Conservation (phyloP, 2,888 invertebrate genomes). For the Alloscopus bannaensis region DNA sequence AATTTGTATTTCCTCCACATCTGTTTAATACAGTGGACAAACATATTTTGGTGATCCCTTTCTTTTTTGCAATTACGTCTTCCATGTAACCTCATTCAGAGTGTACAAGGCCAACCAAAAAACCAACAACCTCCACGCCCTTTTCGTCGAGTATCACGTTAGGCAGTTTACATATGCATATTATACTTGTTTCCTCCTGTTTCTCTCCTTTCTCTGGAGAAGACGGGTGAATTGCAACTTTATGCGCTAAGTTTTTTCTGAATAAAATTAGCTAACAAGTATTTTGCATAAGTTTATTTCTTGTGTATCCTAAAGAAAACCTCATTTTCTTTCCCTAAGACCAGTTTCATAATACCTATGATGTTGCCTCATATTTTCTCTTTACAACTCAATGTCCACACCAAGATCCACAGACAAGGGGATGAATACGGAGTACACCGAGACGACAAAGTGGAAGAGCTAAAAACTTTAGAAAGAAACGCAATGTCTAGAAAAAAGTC, state of each 20-base stretch:
- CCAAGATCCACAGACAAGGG: constrained; percentile 54
- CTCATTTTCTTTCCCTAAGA: constrained; percentile 46
- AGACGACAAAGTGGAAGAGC: background rate
- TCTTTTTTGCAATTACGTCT: no score
- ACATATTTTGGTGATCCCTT: no score
- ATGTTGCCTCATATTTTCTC: constrained; percentile 33
- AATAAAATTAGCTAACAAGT: constrained; percentile 57
- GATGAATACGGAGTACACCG: constrained; percentile 26
- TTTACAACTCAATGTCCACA: constrained; percentile 39
- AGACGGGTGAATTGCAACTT: constrained; percentile 54
- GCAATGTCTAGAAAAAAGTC: constrained; percentile 39
- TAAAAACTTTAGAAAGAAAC: constrained; percentile 54
- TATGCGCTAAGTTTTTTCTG: constrained; percentile 54
- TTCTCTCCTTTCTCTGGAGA: constrained; percentile 39
- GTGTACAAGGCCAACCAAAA: no score
- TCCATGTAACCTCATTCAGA: no score
- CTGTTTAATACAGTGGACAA: no score
- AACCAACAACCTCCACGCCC: no score
- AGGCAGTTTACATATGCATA: no score
- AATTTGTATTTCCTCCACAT: no score
- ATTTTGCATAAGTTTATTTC: constrained; percentile 60
- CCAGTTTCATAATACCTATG: constrained; percentile 44
- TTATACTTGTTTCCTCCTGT: no score
- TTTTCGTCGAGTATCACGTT: no score
- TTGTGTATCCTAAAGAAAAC: constrained; percentile 59